phyloP scores from a whole-genome alignment of 2,797 vertebrate genomes.

The Gymnothorax javanicus region DNA sequence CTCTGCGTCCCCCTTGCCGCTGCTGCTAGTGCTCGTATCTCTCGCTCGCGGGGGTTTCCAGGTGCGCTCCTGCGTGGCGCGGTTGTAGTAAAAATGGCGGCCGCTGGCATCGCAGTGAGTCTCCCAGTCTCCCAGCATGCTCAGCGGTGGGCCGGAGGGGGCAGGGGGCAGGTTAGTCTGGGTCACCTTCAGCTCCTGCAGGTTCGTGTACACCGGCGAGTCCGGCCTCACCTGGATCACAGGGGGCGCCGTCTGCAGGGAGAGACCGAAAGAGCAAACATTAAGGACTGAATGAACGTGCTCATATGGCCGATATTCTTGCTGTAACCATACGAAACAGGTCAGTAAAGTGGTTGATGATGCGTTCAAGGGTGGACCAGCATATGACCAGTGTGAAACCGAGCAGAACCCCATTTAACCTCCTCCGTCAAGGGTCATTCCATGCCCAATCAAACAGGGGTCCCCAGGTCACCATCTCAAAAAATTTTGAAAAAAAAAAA shows the following conservation, averaged over 20 bases:
- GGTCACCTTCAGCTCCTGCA: constrained; percentile 96
- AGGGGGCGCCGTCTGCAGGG: constrained; percentile 82
- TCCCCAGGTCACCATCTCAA: too few species aligned
- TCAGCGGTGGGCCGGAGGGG: constrained; percentile 84
- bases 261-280: not conserved
- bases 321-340: too few species aligned
- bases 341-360: too few species aligned
- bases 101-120: constrained; percentile 92
- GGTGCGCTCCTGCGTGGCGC: constrained; percentile 86
- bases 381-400: too few species aligned
- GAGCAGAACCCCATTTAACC: too few species aligned
- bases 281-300: too few species aligned
- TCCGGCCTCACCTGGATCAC: constrained; percentile 84
- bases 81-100: constrained; percentile 92
- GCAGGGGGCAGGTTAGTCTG: constrained; percentile 87
- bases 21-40: constrained; percentile 76
- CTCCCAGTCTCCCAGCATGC: constrained; percentile 93
- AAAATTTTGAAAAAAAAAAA: too few species aligned
- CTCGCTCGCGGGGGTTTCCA: constrained; percentile 94
- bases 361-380: too few species aligned
- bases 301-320: too few species aligned
- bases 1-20: constrained; percentile 51
- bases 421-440: too few species aligned
- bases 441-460: too few species aligned
- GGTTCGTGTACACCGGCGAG: constrained; percentile 95